A percentile compares a stretch with the other conserved stretches of the same genome.
These are phyloP conservation scores for Glaucomys volans DNA, from an alignment of 2,113 vertebrate genomes.

Conservation along the genomic window DNA sequence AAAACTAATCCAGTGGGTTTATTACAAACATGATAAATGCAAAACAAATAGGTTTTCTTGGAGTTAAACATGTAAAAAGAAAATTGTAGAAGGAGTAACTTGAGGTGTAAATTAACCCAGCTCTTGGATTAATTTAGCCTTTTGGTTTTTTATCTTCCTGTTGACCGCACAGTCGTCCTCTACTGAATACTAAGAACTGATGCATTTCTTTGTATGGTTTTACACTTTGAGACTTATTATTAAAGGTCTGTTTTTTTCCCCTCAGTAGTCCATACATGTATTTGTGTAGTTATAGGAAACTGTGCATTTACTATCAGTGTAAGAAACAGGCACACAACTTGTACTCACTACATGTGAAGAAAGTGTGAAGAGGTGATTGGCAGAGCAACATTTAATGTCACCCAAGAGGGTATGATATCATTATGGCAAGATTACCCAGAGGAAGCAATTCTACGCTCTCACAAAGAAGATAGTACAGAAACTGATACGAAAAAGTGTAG, in stretches of 20 bases:
- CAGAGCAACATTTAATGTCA: slow-evolving; percentile 8
- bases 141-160: not conserved
- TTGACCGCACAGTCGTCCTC: not conserved
- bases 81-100: not conserved
- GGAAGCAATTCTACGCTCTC: not conserved
- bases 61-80: slow-evolving; percentile 33
- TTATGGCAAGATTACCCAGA: not conserved
- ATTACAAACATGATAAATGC: slow-evolving; percentile 36
- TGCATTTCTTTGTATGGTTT: not conserved
- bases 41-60: slow-evolving; percentile 23
- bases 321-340: slow-evolving; percentile 47
- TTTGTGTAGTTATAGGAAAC: slow-evolving; percentile 58
- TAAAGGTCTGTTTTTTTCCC: not conserved
- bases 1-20: slow-evolving; percentile 7
- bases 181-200: not conserved
- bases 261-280: slow-evolving; percentile 49
- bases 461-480: not conserved
- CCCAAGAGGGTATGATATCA: fast-evolving
- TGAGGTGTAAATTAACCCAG: not conserved
- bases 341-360: not conserved
- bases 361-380: slow-evolving; percentile 41
- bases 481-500: not conserved
- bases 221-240: not conserved
- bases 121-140: not conserved
- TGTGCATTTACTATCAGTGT: slow-evolving; percentile 48